A percentile compares a stretch with the other conserved stretches of the same genome.
Evolutionary conservation across 2,113 vertebrate genomes (phyloP).

Genomic region (Oceanodroma tethys): DNA sequence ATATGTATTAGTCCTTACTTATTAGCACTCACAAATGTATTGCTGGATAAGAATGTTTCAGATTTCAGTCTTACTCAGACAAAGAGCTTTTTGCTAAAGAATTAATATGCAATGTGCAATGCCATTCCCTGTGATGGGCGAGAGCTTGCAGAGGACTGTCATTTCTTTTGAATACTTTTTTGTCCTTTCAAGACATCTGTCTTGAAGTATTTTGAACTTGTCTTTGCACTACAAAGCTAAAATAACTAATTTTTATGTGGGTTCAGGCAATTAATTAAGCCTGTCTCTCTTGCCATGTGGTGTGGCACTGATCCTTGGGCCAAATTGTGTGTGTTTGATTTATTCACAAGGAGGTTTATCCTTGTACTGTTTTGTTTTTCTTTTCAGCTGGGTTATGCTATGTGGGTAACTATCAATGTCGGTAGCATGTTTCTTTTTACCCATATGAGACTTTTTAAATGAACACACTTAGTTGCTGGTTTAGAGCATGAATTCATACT

Average conservation of each 20-base stretch:
- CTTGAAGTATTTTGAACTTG: neutral
- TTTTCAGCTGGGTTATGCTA: neutral
- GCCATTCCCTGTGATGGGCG: neutral
- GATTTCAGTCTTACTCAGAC: neutral
- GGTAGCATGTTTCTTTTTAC: neutral
- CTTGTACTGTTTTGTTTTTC: neutral
- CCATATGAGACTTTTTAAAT: neutral
- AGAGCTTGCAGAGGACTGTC: neutral
- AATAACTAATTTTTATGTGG: neutral
- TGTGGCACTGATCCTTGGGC: neutral
- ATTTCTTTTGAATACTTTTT: neutral
- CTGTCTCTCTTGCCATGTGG: neutral
- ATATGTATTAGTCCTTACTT: neutral
- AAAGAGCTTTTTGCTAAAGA: neutral
- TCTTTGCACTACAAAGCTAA: neutral
- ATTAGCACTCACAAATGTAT: neutral
- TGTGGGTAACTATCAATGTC: neutral
- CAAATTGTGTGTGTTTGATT: neutral
- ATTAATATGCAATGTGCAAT: neutral
- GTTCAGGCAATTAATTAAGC: neutral
- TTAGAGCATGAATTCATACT: neutral
- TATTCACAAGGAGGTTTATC: neutral
- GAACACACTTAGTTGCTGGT: neutral
- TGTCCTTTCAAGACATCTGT: neutral
- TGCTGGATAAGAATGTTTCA: neutral